A percentile compares a stretch with the other conserved stretches of the same genome.
Conservation (phyloP, 2,888 invertebrate genomes). For the Gastracanthus pulcherrimus region DNA sequence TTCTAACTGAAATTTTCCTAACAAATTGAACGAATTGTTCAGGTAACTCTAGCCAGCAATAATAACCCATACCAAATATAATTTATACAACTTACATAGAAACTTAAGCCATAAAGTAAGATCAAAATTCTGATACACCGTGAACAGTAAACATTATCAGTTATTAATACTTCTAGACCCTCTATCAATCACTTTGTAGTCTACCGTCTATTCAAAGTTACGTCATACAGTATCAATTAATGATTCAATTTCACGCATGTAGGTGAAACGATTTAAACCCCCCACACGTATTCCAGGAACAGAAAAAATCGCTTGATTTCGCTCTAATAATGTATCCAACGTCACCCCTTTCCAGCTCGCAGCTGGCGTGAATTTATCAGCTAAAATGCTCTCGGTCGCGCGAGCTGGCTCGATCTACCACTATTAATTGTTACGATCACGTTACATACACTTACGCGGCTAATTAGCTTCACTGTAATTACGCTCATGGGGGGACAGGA, state of each 20-base stretch:
- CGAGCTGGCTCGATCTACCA: constrained; percentile 4
- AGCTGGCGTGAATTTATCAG: constrained; percentile 40
- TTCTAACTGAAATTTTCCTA: too few species aligned
- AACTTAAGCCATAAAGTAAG: too few species aligned
- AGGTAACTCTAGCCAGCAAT: too few species aligned
- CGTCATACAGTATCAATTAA: neutral
- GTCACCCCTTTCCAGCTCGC: constrained; percentile 45
- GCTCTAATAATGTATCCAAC: constrained; percentile 12
- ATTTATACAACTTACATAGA: too few species aligned
- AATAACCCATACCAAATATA: too few species aligned
- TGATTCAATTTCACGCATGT: neutral
- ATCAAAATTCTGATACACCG: too few species aligned
- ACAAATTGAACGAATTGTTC: too few species aligned
- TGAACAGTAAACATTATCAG: too few species aligned
- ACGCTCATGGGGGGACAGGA: neutral
- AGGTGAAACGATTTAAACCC: too few species aligned
- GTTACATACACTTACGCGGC: constrained; percentile 31
- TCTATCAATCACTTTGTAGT: neutral
- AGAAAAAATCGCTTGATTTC: neutral
- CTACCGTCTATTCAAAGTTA: neutral
- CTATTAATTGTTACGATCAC: constrained; percentile 7
- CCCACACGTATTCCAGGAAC: neutral
- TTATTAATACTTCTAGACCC: too few species aligned
- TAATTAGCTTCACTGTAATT: constrained; percentile 45
- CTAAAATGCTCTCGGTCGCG: neutral